Base-by-base conservation (phyloP, 1,140 invertebrate genomes). In the Drosophila insularis region DNA sequence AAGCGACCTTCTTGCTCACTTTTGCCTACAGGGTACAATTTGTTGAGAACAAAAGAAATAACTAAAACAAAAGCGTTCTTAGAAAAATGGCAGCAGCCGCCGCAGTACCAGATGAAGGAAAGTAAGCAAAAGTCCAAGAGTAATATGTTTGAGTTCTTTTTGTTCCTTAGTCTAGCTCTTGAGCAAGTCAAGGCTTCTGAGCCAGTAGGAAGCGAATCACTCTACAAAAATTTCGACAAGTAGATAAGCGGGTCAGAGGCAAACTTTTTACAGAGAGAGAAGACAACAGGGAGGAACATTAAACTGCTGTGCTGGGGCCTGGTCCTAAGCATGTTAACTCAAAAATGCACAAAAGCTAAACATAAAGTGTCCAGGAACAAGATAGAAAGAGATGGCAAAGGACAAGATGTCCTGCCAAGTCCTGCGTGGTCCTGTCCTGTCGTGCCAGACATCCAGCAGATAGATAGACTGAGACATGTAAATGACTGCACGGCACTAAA, bases 321-420 rank as follows among this genome's bases (percentile, higher is more conserved):
- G 43, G 43, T 50, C 43, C 84, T 89, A 76, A 82, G 79, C 84
- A 79, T 89, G 79, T 86, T 79, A 89, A 89, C 82, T 86, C 80
- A 82, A 75, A 87, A 87, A 81, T 81, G 74, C 74, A 85, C 78
- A 85, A 86, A 79, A 81, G 81, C 77, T 74, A 71, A 78, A 78
- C 81, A 81, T 74, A 84, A 80, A 81, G 69, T 76, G 74, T 73
- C 81, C 72, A 76, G 59, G 73, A 76, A 73, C 65, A 40, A 39
- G 32, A 14, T 40, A 58, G 55, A 21, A 40, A 13, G 32, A 67
- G 53, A 39, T 17, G 32, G 56, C 14, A 27, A 39, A 46, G 56
- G 71, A 73, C 73, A 73, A 73, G 71, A 73, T 73, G 69, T 50
- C 43, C 43, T 50, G 19, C 19, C 23, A 5, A 19, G 54, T 56